A percentile compares a stretch with the other conserved stretches of the same genome.
These are phyloP conservation scores for Muntiacus muntjak DNA, from an alignment of 2,113 vertebrate genomes.

Conservation along the genomic window DNA sequence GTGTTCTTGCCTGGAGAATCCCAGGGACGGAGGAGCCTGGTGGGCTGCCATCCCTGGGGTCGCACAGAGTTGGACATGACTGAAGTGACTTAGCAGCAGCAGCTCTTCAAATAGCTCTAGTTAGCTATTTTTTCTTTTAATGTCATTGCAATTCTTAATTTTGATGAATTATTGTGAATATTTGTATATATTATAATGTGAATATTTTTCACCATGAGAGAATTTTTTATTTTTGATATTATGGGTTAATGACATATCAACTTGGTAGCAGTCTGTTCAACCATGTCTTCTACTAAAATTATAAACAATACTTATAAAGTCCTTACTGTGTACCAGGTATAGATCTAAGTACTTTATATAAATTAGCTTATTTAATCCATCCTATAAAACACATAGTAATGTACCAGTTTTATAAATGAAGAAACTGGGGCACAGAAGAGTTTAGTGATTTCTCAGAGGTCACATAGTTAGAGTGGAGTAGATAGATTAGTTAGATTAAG, in stretches of 20 bases:
- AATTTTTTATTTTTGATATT: slow-evolving; percentile 29
- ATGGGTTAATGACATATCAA: background rate
- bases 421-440: background rate
- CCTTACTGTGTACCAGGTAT: background rate
- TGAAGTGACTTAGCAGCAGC: background rate
- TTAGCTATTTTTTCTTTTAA: background rate
- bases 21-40: background rate
- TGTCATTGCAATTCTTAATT: background rate
- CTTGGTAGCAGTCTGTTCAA: background rate
- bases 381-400: background rate
- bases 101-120: background rate
- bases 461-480: background rate
- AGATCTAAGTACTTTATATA: background rate
- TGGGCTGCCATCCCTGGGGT: background rate
- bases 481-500: background rate
- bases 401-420: background rate
- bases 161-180: background rate
- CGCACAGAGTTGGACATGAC: rapidly evolving
- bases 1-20: background rate
- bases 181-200: background rate
- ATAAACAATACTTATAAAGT: background rate
- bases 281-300: background rate
- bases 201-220: background rate
- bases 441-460: background rate
- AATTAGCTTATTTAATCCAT: background rate